These are phyloP conservation scores for Noturus placidus DNA, from an alignment of 2,113 vertebrate genomes.

Conservation along the genomic window DNA sequence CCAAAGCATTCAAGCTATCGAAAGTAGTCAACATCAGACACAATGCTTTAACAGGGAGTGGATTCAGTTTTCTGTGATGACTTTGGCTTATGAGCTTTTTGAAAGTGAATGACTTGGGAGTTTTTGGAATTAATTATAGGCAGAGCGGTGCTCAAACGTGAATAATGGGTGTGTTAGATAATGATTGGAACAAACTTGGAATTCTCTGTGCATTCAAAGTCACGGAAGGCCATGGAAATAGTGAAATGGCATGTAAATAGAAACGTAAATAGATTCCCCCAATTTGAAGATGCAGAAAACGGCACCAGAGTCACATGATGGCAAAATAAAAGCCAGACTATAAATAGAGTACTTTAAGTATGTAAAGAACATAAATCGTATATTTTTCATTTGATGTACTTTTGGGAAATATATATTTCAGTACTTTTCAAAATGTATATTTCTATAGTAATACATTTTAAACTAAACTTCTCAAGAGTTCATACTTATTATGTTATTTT, in stretches of 20 bases:
- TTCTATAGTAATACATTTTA: background rate
- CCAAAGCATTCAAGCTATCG: background rate
- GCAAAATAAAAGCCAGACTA: background rate
- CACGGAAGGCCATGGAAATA: background rate
- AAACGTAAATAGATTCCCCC: conserved; percentile 16
- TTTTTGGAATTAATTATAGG: conserved; percentile 8
- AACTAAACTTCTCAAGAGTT: background rate
- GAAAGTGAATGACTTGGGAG: conserved; percentile 17
- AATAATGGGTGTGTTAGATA: conserved; percentile 29
- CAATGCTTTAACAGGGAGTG: background rate
- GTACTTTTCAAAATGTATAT: background rate
- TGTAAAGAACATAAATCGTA: too few species aligned
- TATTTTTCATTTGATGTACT: background rate
- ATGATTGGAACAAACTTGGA: conserved; percentile 23
- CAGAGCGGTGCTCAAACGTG: background rate
- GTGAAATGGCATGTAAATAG: background rate
- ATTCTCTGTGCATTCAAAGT: conserved; percentile 9
- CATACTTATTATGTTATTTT: background rate
- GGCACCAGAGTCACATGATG: background rate
- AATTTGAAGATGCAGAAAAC: background rate
- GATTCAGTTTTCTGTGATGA: conserved; percentile 16
- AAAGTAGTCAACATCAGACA: background rate
- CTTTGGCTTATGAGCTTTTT: conserved; percentile 33
- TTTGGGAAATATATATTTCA: background rate
- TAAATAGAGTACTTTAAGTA: background rate